Conservation (phyloP, 2,113 vertebrate genomes). For the Tragulus kanchil region DNA sequence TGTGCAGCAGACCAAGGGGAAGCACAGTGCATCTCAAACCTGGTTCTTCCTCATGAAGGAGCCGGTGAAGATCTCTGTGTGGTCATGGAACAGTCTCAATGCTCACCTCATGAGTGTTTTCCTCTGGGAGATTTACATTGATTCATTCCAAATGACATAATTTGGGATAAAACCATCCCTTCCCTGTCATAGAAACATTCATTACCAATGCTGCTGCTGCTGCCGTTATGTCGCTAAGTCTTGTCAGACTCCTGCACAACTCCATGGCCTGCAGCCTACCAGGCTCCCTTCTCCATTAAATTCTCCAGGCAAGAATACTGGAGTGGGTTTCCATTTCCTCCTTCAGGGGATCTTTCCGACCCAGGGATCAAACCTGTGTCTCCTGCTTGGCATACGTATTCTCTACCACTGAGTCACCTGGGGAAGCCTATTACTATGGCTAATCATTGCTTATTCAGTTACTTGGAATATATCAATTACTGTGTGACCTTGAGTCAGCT, state of each 20-base stretch:
- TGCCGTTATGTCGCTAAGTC: neutral
- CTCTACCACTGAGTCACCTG: neutral
- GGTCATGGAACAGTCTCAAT: neutral
- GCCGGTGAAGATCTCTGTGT: neutral
- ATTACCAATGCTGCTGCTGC: neutral
- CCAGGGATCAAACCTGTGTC: neutral
- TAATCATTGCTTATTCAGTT: neutral
- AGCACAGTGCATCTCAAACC: neutral
- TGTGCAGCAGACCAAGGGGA: neutral
- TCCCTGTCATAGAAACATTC: neutral
- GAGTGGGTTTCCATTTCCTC: neutral
- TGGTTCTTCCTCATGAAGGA: neutral
- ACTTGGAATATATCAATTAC: neutral
- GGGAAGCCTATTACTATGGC: neutral
- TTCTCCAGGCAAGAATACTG: neutral
- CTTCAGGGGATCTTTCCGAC: neutral
- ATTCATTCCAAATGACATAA: neutral
- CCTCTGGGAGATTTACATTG: neutral
- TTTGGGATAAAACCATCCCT: neutral
- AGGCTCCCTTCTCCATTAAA: neutral
- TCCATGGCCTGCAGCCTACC: neutral
- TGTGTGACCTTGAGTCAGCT: neutral
- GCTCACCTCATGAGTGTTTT: neutral
- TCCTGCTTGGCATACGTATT: neutral
- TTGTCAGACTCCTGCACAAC: neutral